phyloP scores from a whole-genome alignment of 1,140 invertebrate species.

The Pantala flavescens region DNA sequence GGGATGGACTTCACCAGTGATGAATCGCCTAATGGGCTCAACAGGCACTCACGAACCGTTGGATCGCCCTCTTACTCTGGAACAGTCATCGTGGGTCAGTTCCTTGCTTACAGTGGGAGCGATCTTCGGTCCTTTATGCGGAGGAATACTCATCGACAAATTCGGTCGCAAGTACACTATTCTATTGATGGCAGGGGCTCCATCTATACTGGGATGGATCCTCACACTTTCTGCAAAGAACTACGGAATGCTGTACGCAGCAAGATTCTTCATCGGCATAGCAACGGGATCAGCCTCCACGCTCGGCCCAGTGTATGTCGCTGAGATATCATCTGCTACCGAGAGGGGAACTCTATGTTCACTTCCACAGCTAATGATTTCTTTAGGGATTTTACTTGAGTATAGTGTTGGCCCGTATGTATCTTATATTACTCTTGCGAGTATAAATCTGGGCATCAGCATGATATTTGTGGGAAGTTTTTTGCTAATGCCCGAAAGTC shows the following conservation, averaged over 20 bases:
- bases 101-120: not conserved
- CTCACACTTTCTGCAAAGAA: not conserved
- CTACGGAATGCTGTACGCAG: constrained; percentile 34
- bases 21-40: not conserved
- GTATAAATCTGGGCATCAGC: not conserved
- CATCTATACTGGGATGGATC: not conserved
- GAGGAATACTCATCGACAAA: constrained; percentile 43
- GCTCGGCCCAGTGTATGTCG: constrained; percentile 66
- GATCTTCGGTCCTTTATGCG: constrained; percentile 26
- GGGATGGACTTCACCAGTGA: not conserved
- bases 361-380: constrained; percentile 66
- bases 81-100: not conserved
- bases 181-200: constrained; percentile 29
- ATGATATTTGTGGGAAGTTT: constrained; percentile 28
- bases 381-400: constrained; percentile 56
- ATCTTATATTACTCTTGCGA: not conserved
- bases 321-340: constrained; percentile 66
- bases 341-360: constrained; percentile 69
- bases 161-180: constrained; percentile 41
- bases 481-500: constrained; percentile 31
- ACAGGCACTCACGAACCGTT: not conserved
- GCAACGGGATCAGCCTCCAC: constrained; percentile 48
- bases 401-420: constrained; percentile 46
- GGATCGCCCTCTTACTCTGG: not conserved
- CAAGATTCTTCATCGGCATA: constrained; percentile 44